A percentile compares a stretch with the other conserved stretches of the same genome.
These are phyloP conservation scores for Threskiornis aethiopicus DNA, from an alignment of 2,797 vertebrate species.

Conservation along the genomic window DNA sequence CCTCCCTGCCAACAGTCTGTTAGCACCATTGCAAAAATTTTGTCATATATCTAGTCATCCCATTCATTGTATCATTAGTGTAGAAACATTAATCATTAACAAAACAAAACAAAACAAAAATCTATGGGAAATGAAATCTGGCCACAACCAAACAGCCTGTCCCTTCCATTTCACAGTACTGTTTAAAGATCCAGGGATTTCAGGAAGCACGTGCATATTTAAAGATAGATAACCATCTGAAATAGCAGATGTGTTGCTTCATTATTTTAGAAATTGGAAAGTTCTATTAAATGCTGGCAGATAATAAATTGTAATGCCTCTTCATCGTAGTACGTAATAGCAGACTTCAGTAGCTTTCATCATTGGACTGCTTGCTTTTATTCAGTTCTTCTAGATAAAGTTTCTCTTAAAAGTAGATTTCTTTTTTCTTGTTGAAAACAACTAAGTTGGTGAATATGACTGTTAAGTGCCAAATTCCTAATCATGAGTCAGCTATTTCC, in stretches of 20 bases:
- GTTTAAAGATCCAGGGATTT: background rate
- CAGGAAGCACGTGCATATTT: background rate
- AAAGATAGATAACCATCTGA: background rate
- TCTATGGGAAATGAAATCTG: background rate
- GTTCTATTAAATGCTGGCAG: background rate
- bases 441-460: background rate
- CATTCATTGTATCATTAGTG: background rate
- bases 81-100: background rate
- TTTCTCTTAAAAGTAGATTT: background rate
- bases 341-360: background rate
- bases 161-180: background rate
- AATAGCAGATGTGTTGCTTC: background rate
- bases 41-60: rapidly evolving
- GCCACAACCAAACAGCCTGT: background rate
- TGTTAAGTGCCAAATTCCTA: background rate
- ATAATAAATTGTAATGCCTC: background rate
- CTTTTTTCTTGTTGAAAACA: background rate
- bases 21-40: background rate
- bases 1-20: background rate
- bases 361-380: background rate
- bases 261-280: background rate
- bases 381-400: background rate
- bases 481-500: background rate
- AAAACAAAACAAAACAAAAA: background rate
- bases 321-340: rapidly evolving